Conservation (phyloP, 2,888 invertebrate genomes). For the Oligia strigilis region DNA sequence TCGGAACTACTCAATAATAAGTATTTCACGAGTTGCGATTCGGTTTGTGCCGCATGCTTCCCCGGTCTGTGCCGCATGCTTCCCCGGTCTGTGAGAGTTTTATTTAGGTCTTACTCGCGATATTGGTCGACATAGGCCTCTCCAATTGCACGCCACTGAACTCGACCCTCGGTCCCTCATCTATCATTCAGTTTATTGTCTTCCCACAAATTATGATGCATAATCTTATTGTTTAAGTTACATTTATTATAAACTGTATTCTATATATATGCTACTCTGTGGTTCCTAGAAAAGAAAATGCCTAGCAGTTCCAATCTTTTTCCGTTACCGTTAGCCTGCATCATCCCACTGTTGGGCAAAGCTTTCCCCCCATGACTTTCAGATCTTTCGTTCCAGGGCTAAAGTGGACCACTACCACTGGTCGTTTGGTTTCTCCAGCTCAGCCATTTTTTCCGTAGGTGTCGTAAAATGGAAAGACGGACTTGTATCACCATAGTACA, state of each 20-base stretch:
- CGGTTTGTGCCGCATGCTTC: background rate
- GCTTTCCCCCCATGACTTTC: background rate
- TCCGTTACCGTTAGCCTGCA: background rate
- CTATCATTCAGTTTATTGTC: background rate
- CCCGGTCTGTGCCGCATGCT: background rate
- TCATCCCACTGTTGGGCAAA: background rate
- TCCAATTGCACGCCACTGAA: background rate
- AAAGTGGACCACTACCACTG: background rate
- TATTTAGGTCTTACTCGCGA: background rate
- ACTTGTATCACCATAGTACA: background rate
- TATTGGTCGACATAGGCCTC: background rate
- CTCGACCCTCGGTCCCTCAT: too few species aligned
- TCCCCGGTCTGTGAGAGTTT: background rate
- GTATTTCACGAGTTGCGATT: too few species aligned
- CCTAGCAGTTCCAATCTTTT: background rate
- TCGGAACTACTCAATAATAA: too few species aligned
- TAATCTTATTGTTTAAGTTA: background rate
- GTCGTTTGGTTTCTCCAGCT: too few species aligned
- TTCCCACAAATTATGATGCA: background rate
- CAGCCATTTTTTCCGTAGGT: background rate
- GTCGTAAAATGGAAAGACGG: background rate
- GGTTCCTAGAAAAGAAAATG: background rate
- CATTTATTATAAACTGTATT: background rate
- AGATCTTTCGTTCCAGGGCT: background rate
- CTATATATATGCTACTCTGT: background rate